Base-by-base conservation (phyloP, 2,888 invertebrate genomes). In the Pyralis farinalis region DNA sequence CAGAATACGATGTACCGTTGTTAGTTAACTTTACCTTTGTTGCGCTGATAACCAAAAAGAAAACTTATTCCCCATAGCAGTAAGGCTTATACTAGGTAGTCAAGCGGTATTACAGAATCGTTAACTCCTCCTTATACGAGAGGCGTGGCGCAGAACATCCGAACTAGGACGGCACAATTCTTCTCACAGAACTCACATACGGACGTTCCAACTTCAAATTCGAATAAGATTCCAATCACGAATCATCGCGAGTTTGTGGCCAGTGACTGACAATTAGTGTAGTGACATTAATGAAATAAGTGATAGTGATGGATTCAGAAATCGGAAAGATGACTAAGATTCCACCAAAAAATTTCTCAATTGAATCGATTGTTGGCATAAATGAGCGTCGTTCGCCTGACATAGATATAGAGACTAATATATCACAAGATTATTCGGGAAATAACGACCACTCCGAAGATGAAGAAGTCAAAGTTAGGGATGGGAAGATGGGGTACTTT, bases 261-360 rank as follows among this genome's bases (percentile, higher is more conserved):
- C 51, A 51, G 58, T 62, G 60, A 33, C 45, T 62, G 60, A 33
- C 45, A 42, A 55, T 53, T 50, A 37, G 52, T 58, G 63, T 51
- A 51, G 43, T 47, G 47, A 40, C 35, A 25, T n/a, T 40, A 4
- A 16, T 16, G 16, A 16, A 16, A 25, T 25, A 25, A 25, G 25
- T 25, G 25, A 20, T 37, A 53, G 55, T 50, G 52, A 87, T 88
- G 87, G 86, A 88, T 58, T 80, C 85, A 39, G 87, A 88, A 55
- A 78, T 79, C 30, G 83, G 71, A 51, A 84, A 82, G 55, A 78
- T 82, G 38, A 85, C 86, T 2, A 86, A 87, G 51, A 67, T 85
- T 12, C 90, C 91, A 34, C 89, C 92, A 16, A 91, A 91, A 51
- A 92, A 92, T 43, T 92, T 92, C 61, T 91, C 92, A 0, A 92